phyloP scores from a whole-genome alignment of 2,888 invertebrate species.

The Acleris sparsana region DNA sequence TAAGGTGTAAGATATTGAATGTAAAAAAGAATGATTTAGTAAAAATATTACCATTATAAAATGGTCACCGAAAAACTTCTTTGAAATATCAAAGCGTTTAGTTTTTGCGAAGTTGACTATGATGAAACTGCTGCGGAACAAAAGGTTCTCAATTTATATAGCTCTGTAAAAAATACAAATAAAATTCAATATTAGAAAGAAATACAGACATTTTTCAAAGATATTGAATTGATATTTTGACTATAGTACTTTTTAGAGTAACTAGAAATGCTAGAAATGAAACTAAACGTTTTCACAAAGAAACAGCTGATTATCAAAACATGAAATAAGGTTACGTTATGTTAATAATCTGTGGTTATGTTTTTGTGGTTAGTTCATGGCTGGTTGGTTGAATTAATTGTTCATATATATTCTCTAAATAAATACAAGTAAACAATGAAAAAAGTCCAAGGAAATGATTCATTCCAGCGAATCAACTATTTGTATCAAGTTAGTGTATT shows the following conservation, averaged over 20 bases:
- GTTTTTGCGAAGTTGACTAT: neutral
- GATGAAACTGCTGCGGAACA: too few relatives aligned
- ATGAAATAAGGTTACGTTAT: neutral
- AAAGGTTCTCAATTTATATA: too few relatives aligned
- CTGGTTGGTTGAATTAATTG: neutral
- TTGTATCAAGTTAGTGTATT: constrained; percentile 84
- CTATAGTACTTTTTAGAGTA: too few relatives aligned
- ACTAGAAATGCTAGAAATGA: too few relatives aligned
- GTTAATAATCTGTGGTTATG: too few relatives aligned
- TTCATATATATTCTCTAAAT: neutral
- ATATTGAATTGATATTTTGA: too few relatives aligned
- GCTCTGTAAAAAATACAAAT: too few relatives aligned
- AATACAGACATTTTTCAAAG: too few relatives aligned
- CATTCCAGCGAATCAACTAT: constrained; percentile 87
- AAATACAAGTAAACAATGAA: constrained; percentile 59
- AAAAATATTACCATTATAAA: neutral
- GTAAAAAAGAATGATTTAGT: too few relatives aligned
- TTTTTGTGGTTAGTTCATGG: too few relatives aligned
- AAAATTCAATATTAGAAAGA: too few relatives aligned
- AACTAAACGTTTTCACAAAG: neutral
- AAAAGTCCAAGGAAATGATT: constrained; percentile 86
- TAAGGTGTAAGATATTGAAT: too few relatives aligned
- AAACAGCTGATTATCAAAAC: constrained; percentile 2
- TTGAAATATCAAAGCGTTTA: constrained; percentile 11
- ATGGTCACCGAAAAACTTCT: neutral